Evolutionary conservation across 2,888 invertebrate genomes (phyloP).

Genomic region (Steinernema carpocapsae): DNA sequence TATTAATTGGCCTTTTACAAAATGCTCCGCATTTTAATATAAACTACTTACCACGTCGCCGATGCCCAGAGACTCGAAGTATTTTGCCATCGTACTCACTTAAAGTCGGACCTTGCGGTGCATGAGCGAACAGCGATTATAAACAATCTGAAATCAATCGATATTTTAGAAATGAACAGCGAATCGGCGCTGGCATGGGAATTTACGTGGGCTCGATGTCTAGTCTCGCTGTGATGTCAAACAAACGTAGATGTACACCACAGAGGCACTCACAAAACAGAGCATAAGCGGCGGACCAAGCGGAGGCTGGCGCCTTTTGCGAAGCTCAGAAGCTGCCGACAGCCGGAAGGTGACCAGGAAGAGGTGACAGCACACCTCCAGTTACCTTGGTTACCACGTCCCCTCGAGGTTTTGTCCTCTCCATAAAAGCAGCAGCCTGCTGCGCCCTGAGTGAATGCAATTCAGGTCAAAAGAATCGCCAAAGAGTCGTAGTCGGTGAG

Average conservation of each 20-base stretch:
- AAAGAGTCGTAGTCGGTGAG: background rate
- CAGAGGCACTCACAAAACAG: constrained; percentile 2
- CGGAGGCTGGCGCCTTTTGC: background rate
- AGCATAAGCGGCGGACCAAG: background rate
- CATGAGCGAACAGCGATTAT: constrained; percentile 31
- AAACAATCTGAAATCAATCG: constrained; percentile 34
- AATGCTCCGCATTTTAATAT: background rate
- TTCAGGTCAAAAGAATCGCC: constrained; percentile 35
- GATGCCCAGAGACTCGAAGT: constrained; percentile 28
- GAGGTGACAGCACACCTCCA: background rate
- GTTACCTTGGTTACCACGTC: constrained; percentile 32
- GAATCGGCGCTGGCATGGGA: background rate
- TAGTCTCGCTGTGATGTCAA: background rate
- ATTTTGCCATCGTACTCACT: constrained; percentile 20
- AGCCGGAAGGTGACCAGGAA: background rate
- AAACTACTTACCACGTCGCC: constrained; percentile 27
- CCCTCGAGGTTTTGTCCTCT: constrained; percentile 23
- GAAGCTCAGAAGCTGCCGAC: background rate
- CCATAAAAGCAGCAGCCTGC: constrained; percentile 12
- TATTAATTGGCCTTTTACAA: constrained; percentile 24
- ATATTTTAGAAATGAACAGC: constrained; percentile 22
- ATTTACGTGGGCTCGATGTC: background rate
- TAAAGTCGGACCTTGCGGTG: background rate
- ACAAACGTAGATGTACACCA: background rate
- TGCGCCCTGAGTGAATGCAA: constrained; percentile 24